Base-by-base conservation (phyloP, 1,140 invertebrate species). In the Hyles vespertilio region DNA sequence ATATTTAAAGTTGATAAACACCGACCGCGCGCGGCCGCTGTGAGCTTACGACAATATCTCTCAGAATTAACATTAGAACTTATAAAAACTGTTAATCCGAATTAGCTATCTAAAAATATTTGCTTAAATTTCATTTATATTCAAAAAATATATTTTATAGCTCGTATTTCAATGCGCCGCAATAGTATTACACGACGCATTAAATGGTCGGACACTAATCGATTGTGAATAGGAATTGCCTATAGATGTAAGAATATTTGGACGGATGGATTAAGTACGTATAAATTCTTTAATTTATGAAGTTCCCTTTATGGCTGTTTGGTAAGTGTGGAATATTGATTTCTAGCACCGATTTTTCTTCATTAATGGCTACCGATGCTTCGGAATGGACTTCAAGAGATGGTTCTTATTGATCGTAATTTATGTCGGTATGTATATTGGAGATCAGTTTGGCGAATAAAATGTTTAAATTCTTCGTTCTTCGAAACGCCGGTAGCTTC, bases 181-280 rank as follows among this genome's bases (percentile, higher is more conserved):
- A 69, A 74, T 58, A 63, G 61, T 61, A 69, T 67, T 72, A 68
- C 68, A 69, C 58, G 54, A 47, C 56, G 54, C 51, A 56, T 50
- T 64, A 68, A 70, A 72, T 63, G 58, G 70, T 65, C 60, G 61
- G 51, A 67, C 53, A 70, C 67, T 67, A 76, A 76, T 72, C 67
- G 75, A 64, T 72, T 60, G 43, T 72, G 77, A 77, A 80, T 80
- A 74, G 71, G 55, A 80, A 80, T 80, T 61, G 70, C 73, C 58
- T 67, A 70, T 63, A 74, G 56, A 66, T 69, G 63, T 63, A 67
- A 66, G 61, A 61, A 74, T 69, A 67, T 69, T 71, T 69, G 67
- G 62, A 61, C 58, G 58, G 57, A 61, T 61, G 59, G 46, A 64
- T 65, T 63, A 63, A 64, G 48, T 58, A 51, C 53, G 59, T 63